phyloP scores from a whole-genome alignment of 2,113 vertebrate genomes.

The Apeltes quadracus region DNA sequence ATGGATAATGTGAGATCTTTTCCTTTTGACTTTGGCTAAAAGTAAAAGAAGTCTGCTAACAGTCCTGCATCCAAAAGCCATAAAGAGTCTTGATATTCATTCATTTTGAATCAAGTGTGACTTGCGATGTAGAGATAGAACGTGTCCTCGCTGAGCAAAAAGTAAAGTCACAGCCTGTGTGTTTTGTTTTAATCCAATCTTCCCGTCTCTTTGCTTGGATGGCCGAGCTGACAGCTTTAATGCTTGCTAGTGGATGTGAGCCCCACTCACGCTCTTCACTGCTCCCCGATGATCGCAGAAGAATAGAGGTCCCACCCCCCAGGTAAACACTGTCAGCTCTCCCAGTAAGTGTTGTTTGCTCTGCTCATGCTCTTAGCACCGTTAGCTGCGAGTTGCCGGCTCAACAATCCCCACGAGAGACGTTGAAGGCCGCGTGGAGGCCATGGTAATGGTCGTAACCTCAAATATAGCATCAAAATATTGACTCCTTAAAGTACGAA shows the following conservation, averaged over 20 bases:
- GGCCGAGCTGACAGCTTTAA: not conserved
- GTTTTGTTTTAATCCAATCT: not conserved
- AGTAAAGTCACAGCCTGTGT: not conserved
- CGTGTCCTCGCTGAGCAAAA: not conserved
- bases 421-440: not conserved
- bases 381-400: not conserved
- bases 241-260: not conserved
- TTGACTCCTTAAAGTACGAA: not conserved
- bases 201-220: not conserved
- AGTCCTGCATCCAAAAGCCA: not conserved
- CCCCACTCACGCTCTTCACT: not conserved
- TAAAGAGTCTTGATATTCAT: not conserved
- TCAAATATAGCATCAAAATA: not conserved
- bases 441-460: not conserved
- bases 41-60: not conserved
- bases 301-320: not conserved
- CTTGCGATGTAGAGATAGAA: not conserved
- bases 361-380: not conserved
- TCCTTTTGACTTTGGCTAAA: not conserved
- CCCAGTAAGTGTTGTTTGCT: not conserved
- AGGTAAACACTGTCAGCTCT: not conserved
- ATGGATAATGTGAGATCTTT: not conserved
- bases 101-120: not conserved
- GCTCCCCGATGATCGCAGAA: not conserved
- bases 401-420: not conserved